Conservation (phyloP, 2,797 vertebrate species). For the Ficedula albicollis region DNA sequence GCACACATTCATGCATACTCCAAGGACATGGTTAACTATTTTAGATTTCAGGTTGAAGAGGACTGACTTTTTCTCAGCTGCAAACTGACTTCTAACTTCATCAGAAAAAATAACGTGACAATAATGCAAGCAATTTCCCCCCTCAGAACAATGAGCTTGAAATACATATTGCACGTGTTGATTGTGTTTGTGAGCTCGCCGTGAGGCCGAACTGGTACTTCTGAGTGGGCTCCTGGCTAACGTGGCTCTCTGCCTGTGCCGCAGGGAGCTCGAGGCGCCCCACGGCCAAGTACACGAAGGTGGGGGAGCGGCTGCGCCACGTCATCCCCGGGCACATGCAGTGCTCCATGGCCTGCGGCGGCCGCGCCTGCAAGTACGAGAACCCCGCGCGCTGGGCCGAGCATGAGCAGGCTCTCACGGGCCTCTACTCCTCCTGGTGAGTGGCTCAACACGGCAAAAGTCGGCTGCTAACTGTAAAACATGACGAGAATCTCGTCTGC, state of each 20-base stretch:
- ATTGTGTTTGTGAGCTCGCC: not conserved
- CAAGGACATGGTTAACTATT: not conserved
- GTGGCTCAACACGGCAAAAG: not conserved
- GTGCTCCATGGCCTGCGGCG: slow-evolving; percentile 96
- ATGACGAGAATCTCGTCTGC: not conserved
- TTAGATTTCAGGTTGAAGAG: not conserved
- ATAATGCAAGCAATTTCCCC: not conserved
- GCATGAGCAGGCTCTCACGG: slow-evolving; percentile 90
- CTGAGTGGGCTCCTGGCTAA: not conserved
- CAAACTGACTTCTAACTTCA: not conserved
- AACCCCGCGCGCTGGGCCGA: slow-evolving; percentile 94
- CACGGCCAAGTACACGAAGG: slow-evolving; percentile 95
- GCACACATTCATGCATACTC: not conserved
- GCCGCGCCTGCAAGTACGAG: slow-evolving; percentile 95
- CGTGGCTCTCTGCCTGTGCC: not conserved
- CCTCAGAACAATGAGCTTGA: not conserved
- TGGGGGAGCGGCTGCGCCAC: slow-evolving; percentile 92
- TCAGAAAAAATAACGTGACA: not conserved
- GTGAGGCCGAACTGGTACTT: rapidly evolving
- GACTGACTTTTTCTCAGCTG: not conserved
- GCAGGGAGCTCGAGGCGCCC: slow-evolving; percentile 83
- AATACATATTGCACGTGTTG: not conserved
- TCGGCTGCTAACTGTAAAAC: not conserved
- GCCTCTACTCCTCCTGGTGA: slow-evolving; percentile 96
- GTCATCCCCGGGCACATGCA: slow-evolving; percentile 96